Conservation (phyloP, 2,888 invertebrate species). For the Xanthostigma xanthostigma region DNA sequence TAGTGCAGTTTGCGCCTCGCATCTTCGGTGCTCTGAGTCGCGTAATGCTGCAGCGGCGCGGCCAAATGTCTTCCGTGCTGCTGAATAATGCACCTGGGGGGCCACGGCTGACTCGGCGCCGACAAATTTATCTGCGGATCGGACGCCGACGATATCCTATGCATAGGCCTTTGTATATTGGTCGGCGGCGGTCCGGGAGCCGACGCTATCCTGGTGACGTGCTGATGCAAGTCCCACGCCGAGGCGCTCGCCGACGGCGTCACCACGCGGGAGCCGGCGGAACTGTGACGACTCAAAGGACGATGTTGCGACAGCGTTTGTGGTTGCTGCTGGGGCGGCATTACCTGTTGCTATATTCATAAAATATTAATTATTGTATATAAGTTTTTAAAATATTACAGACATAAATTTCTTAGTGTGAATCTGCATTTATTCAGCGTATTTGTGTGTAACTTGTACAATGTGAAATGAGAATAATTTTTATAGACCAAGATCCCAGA, state of each 20-base stretch:
- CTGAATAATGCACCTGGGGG: slow-evolving; percentile 26
- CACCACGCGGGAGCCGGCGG: slow-evolving; percentile 48
- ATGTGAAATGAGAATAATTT: no score
- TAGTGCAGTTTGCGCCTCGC: slow-evolving; percentile 66
- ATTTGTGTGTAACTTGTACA: no score
- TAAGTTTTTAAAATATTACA: no score
- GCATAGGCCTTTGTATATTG: slow-evolving; percentile 26
- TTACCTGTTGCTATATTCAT: no score
- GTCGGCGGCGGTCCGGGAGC: slow-evolving; percentile 36
- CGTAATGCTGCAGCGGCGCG: slow-evolving; percentile 20
- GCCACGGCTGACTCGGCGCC: slow-evolving; percentile 28
- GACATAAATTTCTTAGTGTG: no score
- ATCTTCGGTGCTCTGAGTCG: slow-evolving; percentile 33
- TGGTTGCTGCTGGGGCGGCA: background rate
- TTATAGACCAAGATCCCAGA: no score
- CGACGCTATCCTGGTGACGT: slow-evolving; percentile 58
- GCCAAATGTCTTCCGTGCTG: slow-evolving; percentile 12
- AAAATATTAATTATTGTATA: no score
- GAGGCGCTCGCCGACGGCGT: slow-evolving; percentile 24
- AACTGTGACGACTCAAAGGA: slow-evolving; percentile 21
- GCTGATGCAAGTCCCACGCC: slow-evolving; percentile 32
- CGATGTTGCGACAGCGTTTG: slow-evolving; percentile 16
- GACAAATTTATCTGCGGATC: slow-evolving; percentile 48
- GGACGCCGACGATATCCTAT: slow-evolving; percentile 35
- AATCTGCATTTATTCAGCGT: no score